These are phyloP conservation scores for Hedya salicella DNA, from an alignment of 2,888 invertebrate genomes.

Conservation along the genomic window DNA sequence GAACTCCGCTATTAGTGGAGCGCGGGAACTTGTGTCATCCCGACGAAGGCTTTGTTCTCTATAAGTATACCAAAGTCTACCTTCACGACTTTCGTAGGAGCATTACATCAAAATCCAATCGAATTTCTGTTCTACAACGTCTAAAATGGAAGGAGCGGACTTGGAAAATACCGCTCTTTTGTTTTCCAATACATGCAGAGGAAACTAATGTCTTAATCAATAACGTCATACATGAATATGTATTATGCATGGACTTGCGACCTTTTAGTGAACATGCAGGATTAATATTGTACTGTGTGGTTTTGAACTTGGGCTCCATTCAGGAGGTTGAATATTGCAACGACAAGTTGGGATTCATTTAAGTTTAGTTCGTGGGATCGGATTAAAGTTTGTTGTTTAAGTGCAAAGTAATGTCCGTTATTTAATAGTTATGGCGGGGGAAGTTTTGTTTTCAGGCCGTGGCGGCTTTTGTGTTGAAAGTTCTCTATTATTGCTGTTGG, in stretches of 20 bases:
- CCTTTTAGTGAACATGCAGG: neutral
- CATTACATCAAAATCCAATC: neutral
- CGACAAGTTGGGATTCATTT: constrained; percentile 15
- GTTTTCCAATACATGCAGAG: too few species aligned
- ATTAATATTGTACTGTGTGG: neutral
- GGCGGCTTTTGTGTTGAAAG: neutral
- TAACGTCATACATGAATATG: neutral
- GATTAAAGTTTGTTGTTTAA: constrained; percentile 3
- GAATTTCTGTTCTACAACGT: too few species aligned
- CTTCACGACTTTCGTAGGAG: neutral
- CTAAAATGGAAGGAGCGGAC: too few species aligned
- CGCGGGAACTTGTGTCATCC: constrained; percentile 5
- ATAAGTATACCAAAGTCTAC: neutral
- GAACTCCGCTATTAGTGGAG: constrained; percentile 5
- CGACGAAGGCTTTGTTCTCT: neutral
- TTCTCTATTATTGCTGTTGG: neutral
- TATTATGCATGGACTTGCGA: neutral
- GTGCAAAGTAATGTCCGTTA: constrained; percentile 3
- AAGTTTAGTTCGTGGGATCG: constrained; percentile 3
- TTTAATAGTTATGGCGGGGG: constrained; percentile 10
- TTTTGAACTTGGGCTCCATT: neutral
- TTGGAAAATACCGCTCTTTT: too few species aligned
- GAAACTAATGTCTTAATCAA: too few species aligned
- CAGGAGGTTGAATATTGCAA: neutral
- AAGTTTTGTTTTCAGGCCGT: neutral